Percentiles rank a stretch among this genome's conserved stretches.
These are phyloP conservation scores for Drosophila mayri DNA, from an alignment of 1,140 invertebrate genomes.

Conservation along the genomic window DNA sequence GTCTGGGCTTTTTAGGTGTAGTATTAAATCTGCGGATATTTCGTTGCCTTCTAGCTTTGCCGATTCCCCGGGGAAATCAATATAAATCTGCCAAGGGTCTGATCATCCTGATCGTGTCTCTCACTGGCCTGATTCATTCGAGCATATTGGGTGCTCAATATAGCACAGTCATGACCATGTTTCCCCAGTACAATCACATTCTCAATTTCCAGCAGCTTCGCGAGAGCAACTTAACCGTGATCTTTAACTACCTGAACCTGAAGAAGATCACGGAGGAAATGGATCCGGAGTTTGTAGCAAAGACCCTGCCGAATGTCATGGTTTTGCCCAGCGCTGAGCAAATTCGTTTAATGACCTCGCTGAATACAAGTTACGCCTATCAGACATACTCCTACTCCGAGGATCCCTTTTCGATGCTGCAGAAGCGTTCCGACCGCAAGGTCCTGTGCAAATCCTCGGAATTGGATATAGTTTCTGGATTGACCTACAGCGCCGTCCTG, in stretches of 20 bases:
- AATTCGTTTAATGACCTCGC: background rate
- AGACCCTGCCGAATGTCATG: background rate
- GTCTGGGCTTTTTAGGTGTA: background rate
- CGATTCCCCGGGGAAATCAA: background rate
- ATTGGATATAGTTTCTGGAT: background rate
- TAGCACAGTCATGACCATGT: slow-evolving; percentile 29
- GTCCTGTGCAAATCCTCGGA: background rate
- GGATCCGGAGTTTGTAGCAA: background rate
- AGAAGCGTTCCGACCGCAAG: background rate
- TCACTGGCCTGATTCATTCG: background rate
- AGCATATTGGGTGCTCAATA: background rate
- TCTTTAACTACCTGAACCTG: background rate
- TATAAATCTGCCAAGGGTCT: background rate
- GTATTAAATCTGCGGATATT: slow-evolving; percentile 15
- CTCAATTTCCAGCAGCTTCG: background rate
- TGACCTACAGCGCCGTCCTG: background rate
- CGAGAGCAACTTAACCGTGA: slow-evolving; percentile 4
- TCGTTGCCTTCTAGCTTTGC: slow-evolving; percentile 11
- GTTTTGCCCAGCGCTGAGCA: background rate
- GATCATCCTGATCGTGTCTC: background rate
- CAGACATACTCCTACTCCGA: background rate
- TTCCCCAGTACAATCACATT: slow-evolving; percentile 14
- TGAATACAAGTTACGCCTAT: slow-evolving; percentile 3
- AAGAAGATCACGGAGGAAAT: background rate
- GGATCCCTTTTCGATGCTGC: background rate